phyloP scores from a whole-genome alignment of 1,140 invertebrate genomes.

The Bombyx mori region DNA sequence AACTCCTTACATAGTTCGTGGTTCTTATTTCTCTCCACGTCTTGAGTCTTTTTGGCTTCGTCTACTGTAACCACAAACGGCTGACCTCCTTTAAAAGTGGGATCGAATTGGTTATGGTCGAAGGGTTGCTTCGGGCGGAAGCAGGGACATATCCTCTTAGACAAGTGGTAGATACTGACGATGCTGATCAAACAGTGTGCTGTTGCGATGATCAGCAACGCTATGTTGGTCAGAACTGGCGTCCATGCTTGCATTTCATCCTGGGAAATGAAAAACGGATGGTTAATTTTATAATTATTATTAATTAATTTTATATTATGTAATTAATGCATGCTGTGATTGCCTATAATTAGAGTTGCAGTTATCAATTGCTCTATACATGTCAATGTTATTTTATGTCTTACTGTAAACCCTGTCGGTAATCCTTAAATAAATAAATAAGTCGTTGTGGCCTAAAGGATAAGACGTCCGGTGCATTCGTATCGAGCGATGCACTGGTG shows the following conservation, averaged over 20 bases:
- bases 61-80: constrained; percentile 53
- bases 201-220: constrained; percentile 68
- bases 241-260: constrained; percentile 68
- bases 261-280: constrained; percentile 20
- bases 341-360: too few relatives aligned
- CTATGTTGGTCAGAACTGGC: constrained; percentile 71
- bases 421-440: too few relatives aligned
- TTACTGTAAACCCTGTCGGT: too few relatives aligned
- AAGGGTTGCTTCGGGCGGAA: constrained; percentile 61
- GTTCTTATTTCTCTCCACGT: constrained; percentile 33
- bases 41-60: constrained; percentile 41
- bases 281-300: too few relatives aligned
- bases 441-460: too few relatives aligned
- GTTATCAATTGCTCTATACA: too few relatives aligned
- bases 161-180: constrained; percentile 69
- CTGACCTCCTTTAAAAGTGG: constrained; percentile 39
- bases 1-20: constrained; percentile 58
- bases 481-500: too few relatives aligned
- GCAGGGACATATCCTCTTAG: constrained; percentile 72
- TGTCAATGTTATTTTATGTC: too few relatives aligned
- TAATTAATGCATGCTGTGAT: too few relatives aligned
- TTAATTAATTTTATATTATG: too few relatives aligned
- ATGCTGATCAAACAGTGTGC: constrained; percentile 71
- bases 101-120: constrained; percentile 69
- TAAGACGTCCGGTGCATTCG: too few relatives aligned